These are phyloP conservation scores for Hylaea fasciaria DNA, from an alignment of 2,888 invertebrate genomes.

Conservation along the genomic window DNA sequence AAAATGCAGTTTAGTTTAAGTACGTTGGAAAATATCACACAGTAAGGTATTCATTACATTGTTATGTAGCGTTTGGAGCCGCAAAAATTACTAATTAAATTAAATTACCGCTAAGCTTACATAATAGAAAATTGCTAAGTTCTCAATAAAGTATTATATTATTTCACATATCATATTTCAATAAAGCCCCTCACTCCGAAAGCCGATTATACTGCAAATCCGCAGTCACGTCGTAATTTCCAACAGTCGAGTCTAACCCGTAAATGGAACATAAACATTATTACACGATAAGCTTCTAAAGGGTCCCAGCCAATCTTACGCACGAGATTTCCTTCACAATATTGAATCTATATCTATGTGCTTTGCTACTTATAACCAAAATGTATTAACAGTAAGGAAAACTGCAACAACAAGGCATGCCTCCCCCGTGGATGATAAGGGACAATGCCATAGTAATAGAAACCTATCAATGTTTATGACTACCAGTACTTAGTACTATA, in stretches of 20 bases:
- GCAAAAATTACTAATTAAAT: no score
- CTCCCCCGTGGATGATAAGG: no score
- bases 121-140: no score
- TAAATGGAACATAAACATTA: slow-evolving; percentile 70
- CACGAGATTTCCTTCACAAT: slow-evolving; percentile 55
- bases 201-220: slow-evolving; percentile 46
- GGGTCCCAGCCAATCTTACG: slow-evolving; percentile 58
- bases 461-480: no score
- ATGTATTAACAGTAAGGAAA: slow-evolving; percentile 15
- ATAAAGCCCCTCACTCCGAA: slow-evolving; percentile 15
- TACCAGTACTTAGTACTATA: no score
- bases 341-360: slow-evolving; percentile 35
- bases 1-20: no score
- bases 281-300: slow-evolving; percentile 62
- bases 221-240: slow-evolving; percentile 40
- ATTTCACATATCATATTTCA: slow-evolving; percentile 21
- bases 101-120: no score
- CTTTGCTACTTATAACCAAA: neutral
- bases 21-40: no score
- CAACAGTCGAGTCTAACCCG: slow-evolving; percentile 42
- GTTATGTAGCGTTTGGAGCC: no score
- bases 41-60: no score
- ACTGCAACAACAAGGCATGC: no score
- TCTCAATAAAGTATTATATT: neutral
- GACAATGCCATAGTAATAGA: no score